phyloP scores from a whole-genome alignment of 92 coral and sea anemone species.

The Zoanthus sansibaricus region DNA sequence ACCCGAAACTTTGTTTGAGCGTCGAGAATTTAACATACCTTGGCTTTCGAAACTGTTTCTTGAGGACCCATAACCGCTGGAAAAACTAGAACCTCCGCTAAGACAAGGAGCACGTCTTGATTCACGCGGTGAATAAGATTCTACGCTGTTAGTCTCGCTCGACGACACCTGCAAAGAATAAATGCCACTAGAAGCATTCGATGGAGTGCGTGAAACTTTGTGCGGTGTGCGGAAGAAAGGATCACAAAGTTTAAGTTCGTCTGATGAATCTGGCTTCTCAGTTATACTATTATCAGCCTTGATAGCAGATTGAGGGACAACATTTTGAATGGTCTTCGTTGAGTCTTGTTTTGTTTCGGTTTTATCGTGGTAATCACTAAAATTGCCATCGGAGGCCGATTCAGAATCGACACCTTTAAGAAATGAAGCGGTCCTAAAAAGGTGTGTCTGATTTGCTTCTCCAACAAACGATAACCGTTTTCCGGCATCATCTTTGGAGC shows the following conservation, averaged over 20 bases:
- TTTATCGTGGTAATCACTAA: slow-evolving; percentile 47
- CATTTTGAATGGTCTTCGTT: slow-evolving; percentile 42
- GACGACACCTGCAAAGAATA: slow-evolving; percentile 82
- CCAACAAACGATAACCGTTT: slow-evolving; percentile 56
- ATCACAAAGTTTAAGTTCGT: slow-evolving; percentile 84
- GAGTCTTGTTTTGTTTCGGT: slow-evolving; percentile 5
- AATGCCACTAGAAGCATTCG: slow-evolving; percentile 88
- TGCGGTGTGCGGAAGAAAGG: slow-evolving; percentile 70
- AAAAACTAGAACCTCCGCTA: slow-evolving; percentile 74
- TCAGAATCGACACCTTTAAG: slow-evolving; percentile 75
- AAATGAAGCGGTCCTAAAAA: slow-evolving; percentile 72
- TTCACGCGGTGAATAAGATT: slow-evolving; percentile 67
- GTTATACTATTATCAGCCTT: slow-evolving; percentile 38
- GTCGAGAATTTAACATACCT: neutral
- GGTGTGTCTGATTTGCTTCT: slow-evolving; percentile 54
- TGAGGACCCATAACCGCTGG: slow-evolving; percentile 67
- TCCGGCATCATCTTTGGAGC: slow-evolving; percentile 30
- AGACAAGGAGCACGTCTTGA: slow-evolving; percentile 68
- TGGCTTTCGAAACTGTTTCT: slow-evolving; percentile 72
- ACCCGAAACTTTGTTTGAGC: slow-evolving; percentile 49
- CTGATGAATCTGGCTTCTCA: slow-evolving; percentile 70
- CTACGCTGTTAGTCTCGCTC: slow-evolving; percentile 90
- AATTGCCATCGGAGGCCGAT: slow-evolving; percentile 78
- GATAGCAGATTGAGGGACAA: slow-evolving; percentile 47
- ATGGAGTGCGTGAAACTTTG: slow-evolving; percentile 75